phyloP scores from a whole-genome alignment of 2,797 vertebrate species.

The Remorina albescens region DNA sequence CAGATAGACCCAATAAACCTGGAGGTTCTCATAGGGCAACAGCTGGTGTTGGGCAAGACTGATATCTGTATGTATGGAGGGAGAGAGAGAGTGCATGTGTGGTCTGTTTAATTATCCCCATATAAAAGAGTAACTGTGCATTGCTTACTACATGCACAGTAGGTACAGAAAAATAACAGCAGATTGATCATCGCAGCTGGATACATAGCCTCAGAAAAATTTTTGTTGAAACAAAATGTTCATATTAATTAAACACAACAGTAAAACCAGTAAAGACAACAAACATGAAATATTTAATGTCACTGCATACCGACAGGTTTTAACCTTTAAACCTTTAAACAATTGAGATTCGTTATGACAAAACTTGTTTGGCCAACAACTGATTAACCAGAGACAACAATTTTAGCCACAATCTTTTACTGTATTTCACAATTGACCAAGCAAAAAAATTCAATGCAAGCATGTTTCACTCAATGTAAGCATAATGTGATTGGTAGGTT shows the following conservation, averaged over 20 bases:
- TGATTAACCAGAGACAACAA: background rate
- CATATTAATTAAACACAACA: slow-evolving; percentile 5
- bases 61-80: background rate
- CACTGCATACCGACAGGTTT: slow-evolving; percentile 1
- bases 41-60: slow-evolving; percentile 54
- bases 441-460: too few species aligned
- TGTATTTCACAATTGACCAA: background rate
- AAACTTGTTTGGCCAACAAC: background rate
- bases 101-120: slow-evolving; percentile 50
- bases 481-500: slow-evolving; percentile 21
- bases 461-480: slow-evolving; percentile 15
- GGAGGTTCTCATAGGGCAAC: slow-evolving; percentile 60
- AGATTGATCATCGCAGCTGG: background rate
- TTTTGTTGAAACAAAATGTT: background rate
- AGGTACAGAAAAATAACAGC: slow-evolving; percentile 20
- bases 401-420: background rate
- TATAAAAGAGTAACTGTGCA: slow-evolving; percentile 23
- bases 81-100: slow-evolving; percentile 26
- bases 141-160: slow-evolving; percentile 19
- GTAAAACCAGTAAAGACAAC: slow-evolving; percentile 15
- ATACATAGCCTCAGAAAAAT: slow-evolving; percentile 14
- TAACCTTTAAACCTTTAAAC: slow-evolving; percentile 31
- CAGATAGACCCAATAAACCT: slow-evolving; percentile 76
- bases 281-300: slow-evolving; percentile 6
- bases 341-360: background rate